A percentile compares a stretch with the other conserved stretches of the same genome.
Conservation (phyloP, 2,888 invertebrate genomes). For the Machimus rusticus region DNA sequence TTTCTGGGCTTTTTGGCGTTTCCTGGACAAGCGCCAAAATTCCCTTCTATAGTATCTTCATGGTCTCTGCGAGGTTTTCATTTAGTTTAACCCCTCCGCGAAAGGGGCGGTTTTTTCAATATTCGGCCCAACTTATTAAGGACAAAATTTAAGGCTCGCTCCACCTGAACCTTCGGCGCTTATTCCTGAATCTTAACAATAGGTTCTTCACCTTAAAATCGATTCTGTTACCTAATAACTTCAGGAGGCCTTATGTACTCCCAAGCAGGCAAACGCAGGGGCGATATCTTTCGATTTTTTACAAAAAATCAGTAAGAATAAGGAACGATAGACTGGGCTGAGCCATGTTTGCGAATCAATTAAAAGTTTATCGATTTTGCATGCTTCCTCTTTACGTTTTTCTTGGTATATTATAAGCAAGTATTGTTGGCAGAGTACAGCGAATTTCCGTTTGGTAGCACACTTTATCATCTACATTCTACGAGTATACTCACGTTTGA, state of each 20-base stretch:
- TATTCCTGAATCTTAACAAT: background rate
- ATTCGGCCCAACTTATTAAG: background rate
- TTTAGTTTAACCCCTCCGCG: background rate
- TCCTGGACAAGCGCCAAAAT: constrained; percentile 14
- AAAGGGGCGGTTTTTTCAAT: background rate
- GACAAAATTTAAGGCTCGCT: background rate
- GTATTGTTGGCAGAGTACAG: background rate
- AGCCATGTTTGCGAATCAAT: background rate
- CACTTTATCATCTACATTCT: background rate
- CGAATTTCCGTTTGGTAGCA: background rate
- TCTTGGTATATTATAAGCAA: background rate
- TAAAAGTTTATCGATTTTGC: background rate
- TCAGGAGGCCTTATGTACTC: background rate
- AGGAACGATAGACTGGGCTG: background rate
- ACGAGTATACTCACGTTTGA: no score
- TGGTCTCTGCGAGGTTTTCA: background rate
- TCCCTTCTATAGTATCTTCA: background rate
- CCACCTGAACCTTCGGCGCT: background rate
- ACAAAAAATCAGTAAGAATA: background rate
- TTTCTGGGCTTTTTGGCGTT: background rate
- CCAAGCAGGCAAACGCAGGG: background rate
- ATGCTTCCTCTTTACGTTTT: background rate
- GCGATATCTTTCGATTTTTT: background rate
- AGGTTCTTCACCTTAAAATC: constrained; percentile 27
- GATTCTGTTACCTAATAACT: constrained; percentile 18